phyloP scores from a whole-genome alignment of 2,888 invertebrate genomes.

The Pemphredon lugubris region DNA sequence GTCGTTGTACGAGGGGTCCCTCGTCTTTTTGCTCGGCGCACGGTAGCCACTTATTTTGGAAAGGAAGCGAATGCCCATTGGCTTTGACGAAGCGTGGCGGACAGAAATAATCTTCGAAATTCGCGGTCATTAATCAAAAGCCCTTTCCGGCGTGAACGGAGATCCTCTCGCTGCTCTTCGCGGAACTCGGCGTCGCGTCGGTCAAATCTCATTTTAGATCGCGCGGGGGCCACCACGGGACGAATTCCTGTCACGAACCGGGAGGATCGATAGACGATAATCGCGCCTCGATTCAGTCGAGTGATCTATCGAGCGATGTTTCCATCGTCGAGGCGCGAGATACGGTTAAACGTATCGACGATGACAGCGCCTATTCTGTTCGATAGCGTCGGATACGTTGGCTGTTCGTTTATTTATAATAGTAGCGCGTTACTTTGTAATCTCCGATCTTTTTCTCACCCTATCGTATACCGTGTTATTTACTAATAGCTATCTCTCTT shows the following conservation, averaged over 20 bases:
- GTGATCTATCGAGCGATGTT: slow-evolving; percentile 20
- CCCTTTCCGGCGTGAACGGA: background rate
- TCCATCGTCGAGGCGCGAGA: background rate
- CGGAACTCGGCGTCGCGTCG: background rate
- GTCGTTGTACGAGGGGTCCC: background rate
- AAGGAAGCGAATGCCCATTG: slow-evolving; percentile 12
- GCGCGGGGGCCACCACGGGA: background rate
- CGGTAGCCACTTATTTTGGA: slow-evolving; percentile 11
- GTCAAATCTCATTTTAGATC: background rate
- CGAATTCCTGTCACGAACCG: slow-evolving; percentile 16
- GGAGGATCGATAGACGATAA: slow-evolving; percentile 25
- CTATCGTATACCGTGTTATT: background rate
- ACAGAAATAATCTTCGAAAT: slow-evolving; percentile 65
- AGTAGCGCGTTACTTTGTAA: background rate
- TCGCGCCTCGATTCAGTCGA: slow-evolving; percentile 21
- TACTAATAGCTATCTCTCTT: too few species aligned
- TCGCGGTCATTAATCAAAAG: slow-evolving; percentile 68
- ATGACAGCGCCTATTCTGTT: slow-evolving; percentile 9
- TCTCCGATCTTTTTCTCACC: background rate
- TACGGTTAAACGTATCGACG: slow-evolving; percentile 7
- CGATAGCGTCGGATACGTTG: background rate
- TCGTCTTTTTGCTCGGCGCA: slow-evolving; percentile 1
- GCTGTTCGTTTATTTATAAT: background rate
- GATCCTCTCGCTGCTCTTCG: background rate
- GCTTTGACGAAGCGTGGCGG: slow-evolving; percentile 25